phyloP scores from a whole-genome alignment of 2,888 invertebrate species.

The Cephonodes hylas region DNA sequence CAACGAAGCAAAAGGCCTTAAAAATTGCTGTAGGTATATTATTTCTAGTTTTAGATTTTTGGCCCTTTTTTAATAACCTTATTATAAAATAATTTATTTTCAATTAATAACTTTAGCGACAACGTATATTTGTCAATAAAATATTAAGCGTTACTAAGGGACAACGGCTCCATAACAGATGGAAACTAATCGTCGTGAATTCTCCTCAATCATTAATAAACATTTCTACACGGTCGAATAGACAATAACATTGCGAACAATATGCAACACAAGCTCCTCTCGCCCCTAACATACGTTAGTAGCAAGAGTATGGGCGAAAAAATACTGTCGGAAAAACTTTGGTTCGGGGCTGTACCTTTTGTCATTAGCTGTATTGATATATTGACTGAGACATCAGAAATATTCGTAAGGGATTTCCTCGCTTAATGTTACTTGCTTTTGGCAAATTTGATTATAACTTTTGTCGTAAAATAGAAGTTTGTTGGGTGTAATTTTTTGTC shows the following conservation, averaged over 20 bases:
- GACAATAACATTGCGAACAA: constrained; percentile 47
- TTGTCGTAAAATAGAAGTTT: background rate
- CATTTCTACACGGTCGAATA: constrained; percentile 66
- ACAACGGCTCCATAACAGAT: constrained; percentile 60
- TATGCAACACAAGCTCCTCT: constrained; percentile 20
- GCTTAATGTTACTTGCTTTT: background rate
- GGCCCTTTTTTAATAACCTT: too few species aligned
- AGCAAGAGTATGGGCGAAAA: background rate
- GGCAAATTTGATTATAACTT: background rate
- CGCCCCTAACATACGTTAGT: background rate
- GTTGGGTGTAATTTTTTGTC: too few species aligned
- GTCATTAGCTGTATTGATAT: constrained; percentile 70
- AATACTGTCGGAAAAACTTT: constrained; percentile 18
- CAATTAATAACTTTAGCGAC: background rate
- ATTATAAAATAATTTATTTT: background rate
- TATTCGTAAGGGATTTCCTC: background rate
- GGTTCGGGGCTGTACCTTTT: constrained; percentile 36
- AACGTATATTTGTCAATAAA: background rate
- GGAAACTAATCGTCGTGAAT: constrained; percentile 62
- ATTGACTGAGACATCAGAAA: constrained; percentile 47
- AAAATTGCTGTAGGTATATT: too few species aligned
- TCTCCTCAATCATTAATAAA: constrained; percentile 69
- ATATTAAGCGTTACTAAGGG: constrained; percentile 12
- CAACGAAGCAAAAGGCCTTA: too few species aligned
- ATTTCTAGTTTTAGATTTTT: too few species aligned